A percentile compares a stretch with the other conserved stretches of the same genome.
Conservation (phyloP, 2,797 vertebrate species). For the Clangula hyemalis region DNA sequence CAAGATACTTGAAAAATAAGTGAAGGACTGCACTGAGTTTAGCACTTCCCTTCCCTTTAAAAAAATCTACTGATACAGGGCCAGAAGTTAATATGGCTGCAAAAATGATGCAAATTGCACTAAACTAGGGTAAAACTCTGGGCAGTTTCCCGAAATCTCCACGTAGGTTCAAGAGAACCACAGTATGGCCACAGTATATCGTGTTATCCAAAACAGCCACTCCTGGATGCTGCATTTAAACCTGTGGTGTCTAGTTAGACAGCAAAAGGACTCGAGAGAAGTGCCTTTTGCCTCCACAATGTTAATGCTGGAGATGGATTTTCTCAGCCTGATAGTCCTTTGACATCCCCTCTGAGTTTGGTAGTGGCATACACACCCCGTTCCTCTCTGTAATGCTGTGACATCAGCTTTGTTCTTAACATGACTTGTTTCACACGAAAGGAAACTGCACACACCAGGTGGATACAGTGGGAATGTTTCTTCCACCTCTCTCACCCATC, state of each 20-base stretch:
- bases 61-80: not conserved
- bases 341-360: not conserved
- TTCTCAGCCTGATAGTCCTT: not conserved
- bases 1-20: conserved; percentile 15
- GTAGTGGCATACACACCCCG: not conserved
- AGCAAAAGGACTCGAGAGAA: not conserved
- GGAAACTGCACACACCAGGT: not conserved
- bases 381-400: accelerated
- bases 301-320: not conserved
- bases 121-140: not conserved
- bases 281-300: not conserved
- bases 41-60: not conserved
- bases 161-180: not conserved
- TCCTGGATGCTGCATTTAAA: not conserved
- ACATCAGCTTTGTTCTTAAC: not conserved
- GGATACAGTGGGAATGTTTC: not conserved
- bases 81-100: not conserved
- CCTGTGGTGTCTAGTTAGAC: not conserved
- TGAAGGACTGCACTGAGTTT: not conserved
- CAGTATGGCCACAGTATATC: accelerated
- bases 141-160: not conserved
- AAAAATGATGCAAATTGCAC: not conserved
- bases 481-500: not conserved
- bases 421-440: not conserved
- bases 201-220: not conserved